phyloP scores from a whole-genome alignment of 2,888 invertebrate genomes.

The Tupiocoris notatus region DNA sequence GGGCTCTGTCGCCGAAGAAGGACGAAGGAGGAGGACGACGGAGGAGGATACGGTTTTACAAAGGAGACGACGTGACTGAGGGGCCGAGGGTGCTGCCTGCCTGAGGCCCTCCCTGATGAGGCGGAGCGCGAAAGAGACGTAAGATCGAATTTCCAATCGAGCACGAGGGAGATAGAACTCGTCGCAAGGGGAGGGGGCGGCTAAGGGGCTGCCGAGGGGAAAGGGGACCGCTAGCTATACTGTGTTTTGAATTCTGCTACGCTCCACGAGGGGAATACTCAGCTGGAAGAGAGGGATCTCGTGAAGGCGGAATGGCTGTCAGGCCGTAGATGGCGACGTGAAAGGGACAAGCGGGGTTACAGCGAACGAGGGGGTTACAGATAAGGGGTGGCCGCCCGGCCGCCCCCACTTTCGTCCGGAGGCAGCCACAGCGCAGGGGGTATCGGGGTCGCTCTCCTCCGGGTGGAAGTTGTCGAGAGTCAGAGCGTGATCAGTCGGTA shows the following conservation, averaged over 20 bases:
- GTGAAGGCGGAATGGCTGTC: conserved; percentile 15
- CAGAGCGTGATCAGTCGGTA: conserved; percentile 36
- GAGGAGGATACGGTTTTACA: not conserved
- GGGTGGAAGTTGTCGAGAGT: conserved; percentile 16
- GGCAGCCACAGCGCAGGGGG: not conserved
- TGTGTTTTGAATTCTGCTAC: not conserved
- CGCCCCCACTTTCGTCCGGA: not conserved
- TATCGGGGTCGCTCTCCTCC: conserved; percentile 12
- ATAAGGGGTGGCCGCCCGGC: not conserved
- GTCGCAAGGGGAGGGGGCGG: too few species aligned
- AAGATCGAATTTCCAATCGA: not conserved
- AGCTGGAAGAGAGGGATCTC: not conserved
- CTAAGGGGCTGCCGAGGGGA: not conserved
- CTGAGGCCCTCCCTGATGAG: not conserved
- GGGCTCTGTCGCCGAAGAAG: not conserved
- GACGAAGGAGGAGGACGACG: not conserved
- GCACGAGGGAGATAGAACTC: not conserved
- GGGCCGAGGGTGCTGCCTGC: not conserved
- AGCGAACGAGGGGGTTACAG: too few species aligned
- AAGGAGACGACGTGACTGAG: not conserved
- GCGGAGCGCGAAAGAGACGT: not conserved
- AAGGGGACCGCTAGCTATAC: not conserved
- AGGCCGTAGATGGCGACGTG: conserved; percentile 13
- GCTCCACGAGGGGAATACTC: not conserved
- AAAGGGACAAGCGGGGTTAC: not conserved